Conservation (phyloP, 2,797 vertebrate species). For the Arrhamphus sclerolepis region DNA sequence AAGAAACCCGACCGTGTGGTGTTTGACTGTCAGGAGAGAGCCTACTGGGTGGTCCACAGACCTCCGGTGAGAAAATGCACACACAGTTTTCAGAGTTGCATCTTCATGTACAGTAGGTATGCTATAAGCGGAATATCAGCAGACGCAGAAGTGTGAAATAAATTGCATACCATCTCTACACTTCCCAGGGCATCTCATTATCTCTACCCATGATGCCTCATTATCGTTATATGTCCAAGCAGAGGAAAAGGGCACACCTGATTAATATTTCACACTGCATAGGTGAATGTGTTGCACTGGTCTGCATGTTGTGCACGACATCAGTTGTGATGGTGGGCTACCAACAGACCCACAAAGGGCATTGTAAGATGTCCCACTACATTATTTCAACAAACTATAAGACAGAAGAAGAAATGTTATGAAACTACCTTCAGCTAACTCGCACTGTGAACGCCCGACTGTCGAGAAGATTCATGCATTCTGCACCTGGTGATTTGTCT, state of each 20-base stretch:
- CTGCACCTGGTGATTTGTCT: not conserved
- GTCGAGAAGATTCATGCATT: not conserved
- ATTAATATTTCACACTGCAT: constrained; percentile 71
- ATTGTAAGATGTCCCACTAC: not conserved
- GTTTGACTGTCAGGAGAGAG: constrained; percentile 95
- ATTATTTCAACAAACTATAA: not conserved
- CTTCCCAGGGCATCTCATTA: constrained; percentile 70
- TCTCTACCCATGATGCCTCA: constrained; percentile 70
- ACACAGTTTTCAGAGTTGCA: constrained; percentile 27
- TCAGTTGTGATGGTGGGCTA: constrained; percentile 5
- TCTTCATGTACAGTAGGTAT: constrained; percentile 16
- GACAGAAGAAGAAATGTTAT: not conserved
- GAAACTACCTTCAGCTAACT: not conserved
- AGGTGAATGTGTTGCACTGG: constrained; percentile 23
- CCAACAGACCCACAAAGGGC: not conserved
- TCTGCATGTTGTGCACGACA: constrained; percentile 10
- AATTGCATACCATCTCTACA: constrained; percentile 32
- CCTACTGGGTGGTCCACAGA: constrained; percentile 95
- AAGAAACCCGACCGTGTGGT: constrained; percentile 92
- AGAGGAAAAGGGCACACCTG: constrained; percentile 62
- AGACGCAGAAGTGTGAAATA: constrained; percentile 41
- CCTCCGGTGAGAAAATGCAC: constrained; percentile 86
- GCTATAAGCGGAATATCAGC: constrained; percentile 5
- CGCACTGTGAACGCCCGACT: not conserved
- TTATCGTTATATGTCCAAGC: constrained; percentile 65